Evolutionary conservation across 2,113 vertebrate genomes (phyloP).

Genomic region (Gnathonemus longibarbis): DNA sequence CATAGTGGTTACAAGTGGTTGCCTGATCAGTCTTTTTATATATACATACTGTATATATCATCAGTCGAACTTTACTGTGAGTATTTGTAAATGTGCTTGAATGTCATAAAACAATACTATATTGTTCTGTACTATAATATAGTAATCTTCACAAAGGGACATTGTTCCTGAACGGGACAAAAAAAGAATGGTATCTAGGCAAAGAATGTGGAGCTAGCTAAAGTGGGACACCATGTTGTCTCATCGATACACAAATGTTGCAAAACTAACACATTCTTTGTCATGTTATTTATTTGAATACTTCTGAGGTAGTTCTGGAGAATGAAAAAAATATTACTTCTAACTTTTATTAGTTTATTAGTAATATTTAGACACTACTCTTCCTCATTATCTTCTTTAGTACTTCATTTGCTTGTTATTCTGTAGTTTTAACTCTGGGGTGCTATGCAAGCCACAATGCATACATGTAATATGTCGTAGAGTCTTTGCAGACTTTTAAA

Average conservation of each 20-base stretch:
- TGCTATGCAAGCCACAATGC: too few relatives aligned
- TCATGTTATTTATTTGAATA: background rate
- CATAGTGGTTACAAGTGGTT: background rate
- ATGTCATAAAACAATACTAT: background rate
- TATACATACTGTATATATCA: background rate
- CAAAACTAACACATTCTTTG: background rate
- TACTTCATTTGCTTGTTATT: too few relatives aligned
- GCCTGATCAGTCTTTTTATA: background rate
- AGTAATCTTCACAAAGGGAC: background rate
- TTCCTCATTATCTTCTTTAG: too few relatives aligned
- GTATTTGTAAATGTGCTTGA: background rate
- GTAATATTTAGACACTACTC: too few relatives aligned
- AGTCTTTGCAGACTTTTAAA: too few relatives aligned
- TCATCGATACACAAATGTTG: background rate
- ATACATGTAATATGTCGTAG: too few relatives aligned
- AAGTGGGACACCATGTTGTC: background rate
- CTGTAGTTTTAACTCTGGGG: too few relatives aligned
- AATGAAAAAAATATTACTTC: too few relatives aligned
- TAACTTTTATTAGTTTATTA: too few relatives aligned
- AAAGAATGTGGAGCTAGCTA: background rate
- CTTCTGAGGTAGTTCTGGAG: background rate
- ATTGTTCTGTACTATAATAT: background rate
- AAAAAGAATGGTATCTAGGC: background rate
- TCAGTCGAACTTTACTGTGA: background rate
- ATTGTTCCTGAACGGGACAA: background rate